Percentiles rank a stretch among this genome's conserved stretches.
Conservation (phyloP, 2,113 vertebrate species). For the Ophiodon elongatus region DNA sequence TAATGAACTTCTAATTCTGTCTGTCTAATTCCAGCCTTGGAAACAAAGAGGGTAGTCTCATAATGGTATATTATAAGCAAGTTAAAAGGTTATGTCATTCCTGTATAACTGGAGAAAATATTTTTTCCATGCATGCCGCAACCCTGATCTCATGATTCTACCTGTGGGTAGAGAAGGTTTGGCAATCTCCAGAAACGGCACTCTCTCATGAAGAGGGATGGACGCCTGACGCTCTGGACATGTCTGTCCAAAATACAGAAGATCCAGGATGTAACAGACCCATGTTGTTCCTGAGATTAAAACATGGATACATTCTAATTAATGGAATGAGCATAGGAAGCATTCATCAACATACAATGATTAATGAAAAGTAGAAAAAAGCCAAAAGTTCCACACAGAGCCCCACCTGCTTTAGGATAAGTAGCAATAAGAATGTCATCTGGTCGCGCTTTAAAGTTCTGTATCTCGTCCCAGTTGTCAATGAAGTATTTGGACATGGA, state of each 20-base stretch:
- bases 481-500: slow-evolving; percentile 69
- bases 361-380: not conserved
- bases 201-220: slow-evolving; percentile 72
- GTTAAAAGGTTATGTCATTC: not conserved
- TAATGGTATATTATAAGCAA: no score
- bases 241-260: slow-evolving; percentile 75
- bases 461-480: slow-evolving; percentile 84
- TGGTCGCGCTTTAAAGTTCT: slow-evolving; percentile 84
- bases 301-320: not conserved
- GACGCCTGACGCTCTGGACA: slow-evolving; percentile 61
- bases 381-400: not conserved
- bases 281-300: slow-evolving; percentile 84
- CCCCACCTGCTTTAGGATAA: slow-evolving; percentile 89
- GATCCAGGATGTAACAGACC: slow-evolving; percentile 84
- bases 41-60: no score
- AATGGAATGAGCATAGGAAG: not conserved
- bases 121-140: no score
- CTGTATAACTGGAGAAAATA: not conserved
- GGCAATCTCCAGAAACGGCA: slow-evolving; percentile 83
- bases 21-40: no score
- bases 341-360: not conserved
- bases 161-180: slow-evolving; percentile 14
- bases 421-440: slow-evolving; percentile 87
- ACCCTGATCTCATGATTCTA: slow-evolving; percentile 19
- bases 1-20: no score